Conservation (phyloP, 2,113 vertebrate genomes). For the Sula dactylatra region DNA sequence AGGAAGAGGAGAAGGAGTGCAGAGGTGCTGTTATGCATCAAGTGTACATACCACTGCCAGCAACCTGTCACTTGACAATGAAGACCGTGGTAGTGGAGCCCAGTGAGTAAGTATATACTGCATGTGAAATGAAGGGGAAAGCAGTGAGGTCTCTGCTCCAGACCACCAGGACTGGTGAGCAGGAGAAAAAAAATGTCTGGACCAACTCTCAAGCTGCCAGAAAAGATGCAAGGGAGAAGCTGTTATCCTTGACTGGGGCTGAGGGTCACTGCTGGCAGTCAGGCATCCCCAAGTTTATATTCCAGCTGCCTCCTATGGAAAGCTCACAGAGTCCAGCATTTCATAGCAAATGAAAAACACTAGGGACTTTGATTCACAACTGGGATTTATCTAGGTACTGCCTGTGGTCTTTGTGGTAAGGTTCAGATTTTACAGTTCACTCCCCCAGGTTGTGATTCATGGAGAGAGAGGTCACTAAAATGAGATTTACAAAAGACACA, state of each 20-base stretch:
- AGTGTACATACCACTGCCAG: constrained; percentile 26
- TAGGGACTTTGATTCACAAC: neutral
- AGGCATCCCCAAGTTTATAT: neutral
- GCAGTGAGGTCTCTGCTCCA: neutral
- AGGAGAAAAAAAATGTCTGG: neutral
- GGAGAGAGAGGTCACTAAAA: neutral
- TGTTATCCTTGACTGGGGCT: neutral
- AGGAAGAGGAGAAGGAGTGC: neutral
- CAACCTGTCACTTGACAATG: constrained; percentile 14
- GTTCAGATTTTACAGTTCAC: constrained; percentile 15
- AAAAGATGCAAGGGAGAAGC: neutral
- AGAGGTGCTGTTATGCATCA: constrained; percentile 46
- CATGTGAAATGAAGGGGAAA: neutral
- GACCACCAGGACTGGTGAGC: neutral
- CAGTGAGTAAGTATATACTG: neutral
- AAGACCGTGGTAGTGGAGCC: neutral
- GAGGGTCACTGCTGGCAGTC: neutral
- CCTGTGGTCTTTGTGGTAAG: neutral
- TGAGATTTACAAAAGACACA: constrained; percentile 22
- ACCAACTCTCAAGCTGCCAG: neutral
- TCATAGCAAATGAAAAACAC: neutral
- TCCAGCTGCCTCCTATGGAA: neutral
- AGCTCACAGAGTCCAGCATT: neutral
- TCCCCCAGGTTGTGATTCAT: neutral
- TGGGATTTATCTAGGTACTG: constrained; percentile 4